Evolutionary conservation across 2,797 vertebrate species (phyloP).

Genomic region (Gallinago solitaria): DNA sequence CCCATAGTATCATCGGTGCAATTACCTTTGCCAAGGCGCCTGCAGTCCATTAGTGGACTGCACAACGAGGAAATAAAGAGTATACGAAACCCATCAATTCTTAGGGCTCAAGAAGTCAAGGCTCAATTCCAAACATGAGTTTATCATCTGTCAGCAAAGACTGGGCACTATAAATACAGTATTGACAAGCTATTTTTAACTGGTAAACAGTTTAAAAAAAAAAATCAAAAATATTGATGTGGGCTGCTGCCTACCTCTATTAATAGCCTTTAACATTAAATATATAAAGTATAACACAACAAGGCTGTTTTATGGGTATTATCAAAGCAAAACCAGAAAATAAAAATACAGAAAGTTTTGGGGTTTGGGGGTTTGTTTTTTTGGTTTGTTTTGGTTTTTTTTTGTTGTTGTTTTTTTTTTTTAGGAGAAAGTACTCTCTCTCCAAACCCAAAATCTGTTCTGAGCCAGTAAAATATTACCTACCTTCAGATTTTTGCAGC

Average conservation of each 20-base stretch:
- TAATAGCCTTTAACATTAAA: neutral
- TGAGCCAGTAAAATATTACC: neutral
- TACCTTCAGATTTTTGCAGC: constrained; percentile 99
- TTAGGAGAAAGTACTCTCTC: neutral
- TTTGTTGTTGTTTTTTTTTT: neutral
- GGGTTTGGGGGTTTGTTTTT: too few species aligned
- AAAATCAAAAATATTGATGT: neutral
- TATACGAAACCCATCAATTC: neutral
- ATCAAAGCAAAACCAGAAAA: neutral
- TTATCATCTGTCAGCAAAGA: neutral
- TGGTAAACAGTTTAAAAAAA: neutral
- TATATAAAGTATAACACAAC: neutral
- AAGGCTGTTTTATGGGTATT: neutral
- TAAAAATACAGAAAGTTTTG: neutral
- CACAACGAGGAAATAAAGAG: neutral
- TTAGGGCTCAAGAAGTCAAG: neutral
- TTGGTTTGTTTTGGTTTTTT: neutral
- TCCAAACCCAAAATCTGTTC: neutral
- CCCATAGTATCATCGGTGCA: neutral
- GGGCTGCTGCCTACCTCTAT: neutral
- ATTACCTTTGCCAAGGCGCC: neutral
- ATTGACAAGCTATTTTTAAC: neutral
- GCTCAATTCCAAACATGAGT: neutral
- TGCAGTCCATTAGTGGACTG: neutral
- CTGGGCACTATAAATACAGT: neutral